These are phyloP conservation scores for Pelagia noctiluca DNA, from an alignment of 30 jellyfish, hydroid and myxozoan species.

Conservation along the genomic window DNA sequence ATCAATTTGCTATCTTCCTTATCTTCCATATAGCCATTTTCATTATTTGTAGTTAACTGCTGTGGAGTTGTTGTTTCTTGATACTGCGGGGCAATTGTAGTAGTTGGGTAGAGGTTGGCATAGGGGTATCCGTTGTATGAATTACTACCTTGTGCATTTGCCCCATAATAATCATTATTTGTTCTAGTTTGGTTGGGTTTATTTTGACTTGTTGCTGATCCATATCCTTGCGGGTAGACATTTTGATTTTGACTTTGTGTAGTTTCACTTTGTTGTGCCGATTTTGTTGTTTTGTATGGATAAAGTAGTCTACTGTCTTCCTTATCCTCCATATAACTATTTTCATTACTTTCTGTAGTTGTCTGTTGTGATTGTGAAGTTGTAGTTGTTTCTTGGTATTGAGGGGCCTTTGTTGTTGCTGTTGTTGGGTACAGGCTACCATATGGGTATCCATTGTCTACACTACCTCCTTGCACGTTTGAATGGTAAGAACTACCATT, in stretches of 20 bases:
- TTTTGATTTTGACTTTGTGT: neutral
- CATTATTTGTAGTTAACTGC: neutral
- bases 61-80: neutral
- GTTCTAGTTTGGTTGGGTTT: neutral
- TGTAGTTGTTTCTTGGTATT: constrained; percentile 9
- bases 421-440: constrained; percentile 22
- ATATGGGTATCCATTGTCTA: neutral
- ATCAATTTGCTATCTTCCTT: neutral
- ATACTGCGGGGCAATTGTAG: neutral
- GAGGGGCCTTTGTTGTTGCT: constrained; percentile 25
- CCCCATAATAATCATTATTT: too few relatives aligned
- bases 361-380: neutral
- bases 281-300: neutral
- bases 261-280: neutral
- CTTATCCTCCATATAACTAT: constrained; percentile 58
- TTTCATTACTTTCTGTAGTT: constrained; percentile 22
- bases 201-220: neutral
- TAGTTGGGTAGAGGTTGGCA: too few relatives aligned
- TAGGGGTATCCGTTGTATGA: too few relatives aligned
- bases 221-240: neutral
- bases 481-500: too few relatives aligned
- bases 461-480: neutral
- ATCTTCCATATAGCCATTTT: neutral
- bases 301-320: constrained; percentile 28
- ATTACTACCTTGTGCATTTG: too few relatives aligned